phyloP scores from a whole-genome alignment of 2,888 invertebrate species.

The Ellobium chinense region DNA sequence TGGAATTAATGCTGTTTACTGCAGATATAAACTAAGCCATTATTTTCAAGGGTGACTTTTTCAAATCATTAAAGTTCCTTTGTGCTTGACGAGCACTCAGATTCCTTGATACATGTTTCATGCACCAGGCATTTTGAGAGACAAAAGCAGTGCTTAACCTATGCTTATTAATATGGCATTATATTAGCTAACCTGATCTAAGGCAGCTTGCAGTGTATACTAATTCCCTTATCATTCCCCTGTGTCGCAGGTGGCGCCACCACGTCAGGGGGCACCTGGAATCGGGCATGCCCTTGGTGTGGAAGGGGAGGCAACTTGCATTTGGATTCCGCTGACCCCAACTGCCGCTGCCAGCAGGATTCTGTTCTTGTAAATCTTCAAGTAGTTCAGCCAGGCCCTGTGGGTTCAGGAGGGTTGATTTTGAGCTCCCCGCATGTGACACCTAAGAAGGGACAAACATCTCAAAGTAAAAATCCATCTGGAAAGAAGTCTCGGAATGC shows the following conservation, averaged over 20 bases:
- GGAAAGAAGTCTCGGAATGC: not conserved
- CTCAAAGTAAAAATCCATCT: constrained; percentile 44
- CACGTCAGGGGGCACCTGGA: constrained; percentile 53
- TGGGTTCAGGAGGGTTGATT: too few species aligned
- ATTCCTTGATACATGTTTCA: too few species aligned
- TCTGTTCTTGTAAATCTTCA: constrained; percentile 55
- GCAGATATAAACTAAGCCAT: too few species aligned
- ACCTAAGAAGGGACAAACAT: constrained; percentile 33
- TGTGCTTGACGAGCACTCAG: too few species aligned
- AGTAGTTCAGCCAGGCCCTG: constrained; percentile 3
- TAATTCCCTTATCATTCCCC: constrained; percentile 25
- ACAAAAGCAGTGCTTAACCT: too few species aligned
- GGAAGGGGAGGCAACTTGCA: constrained; percentile 71
- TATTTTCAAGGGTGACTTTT: too few species aligned
- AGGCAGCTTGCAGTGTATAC: constrained; percentile 12
- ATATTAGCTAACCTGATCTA: too few species aligned
- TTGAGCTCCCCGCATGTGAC: too few species aligned
- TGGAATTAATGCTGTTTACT: too few species aligned
- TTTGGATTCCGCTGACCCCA: constrained; percentile 64
- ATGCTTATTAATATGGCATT: too few species aligned
- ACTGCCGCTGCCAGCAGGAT: constrained; percentile 71
- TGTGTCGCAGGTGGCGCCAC: constrained; percentile 38
- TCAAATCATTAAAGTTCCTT: too few species aligned
- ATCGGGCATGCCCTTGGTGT: constrained; percentile 67
- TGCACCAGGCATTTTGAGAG: too few species aligned